These are phyloP conservation scores for Hypocryptadius cinnamomeus DNA, from an alignment of 2,113 vertebrate genomes.

Conservation along the genomic window DNA sequence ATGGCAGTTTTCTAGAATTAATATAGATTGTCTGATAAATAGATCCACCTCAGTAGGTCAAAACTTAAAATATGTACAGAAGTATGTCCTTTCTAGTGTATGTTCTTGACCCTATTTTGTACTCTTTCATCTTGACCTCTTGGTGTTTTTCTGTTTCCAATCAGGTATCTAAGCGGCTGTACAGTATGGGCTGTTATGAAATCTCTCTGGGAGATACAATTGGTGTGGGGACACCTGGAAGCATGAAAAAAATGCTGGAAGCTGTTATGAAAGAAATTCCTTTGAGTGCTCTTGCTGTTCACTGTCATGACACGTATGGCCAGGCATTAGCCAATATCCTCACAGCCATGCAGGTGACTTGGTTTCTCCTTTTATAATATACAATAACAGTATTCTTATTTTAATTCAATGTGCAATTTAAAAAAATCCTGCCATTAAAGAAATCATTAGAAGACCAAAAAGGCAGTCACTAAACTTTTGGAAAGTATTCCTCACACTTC, in stretches of 20 bases:
- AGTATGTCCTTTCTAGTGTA: not conserved
- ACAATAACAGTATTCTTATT: not conserved
- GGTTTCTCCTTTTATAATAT: not conserved
- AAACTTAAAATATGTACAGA: not conserved
- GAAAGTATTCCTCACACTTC: not conserved
- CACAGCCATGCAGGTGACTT: constrained; percentile 87
- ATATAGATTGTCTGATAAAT: not conserved
- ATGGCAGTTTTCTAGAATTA: not conserved
- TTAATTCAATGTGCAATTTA: not conserved
- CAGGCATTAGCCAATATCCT: constrained; percentile 93
- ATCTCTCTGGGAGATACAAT: constrained; percentile 90
- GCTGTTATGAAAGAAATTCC: constrained; percentile 87
- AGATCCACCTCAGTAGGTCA: not conserved
- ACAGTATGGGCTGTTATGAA: constrained; percentile 91
- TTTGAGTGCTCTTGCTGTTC: constrained; percentile 79
- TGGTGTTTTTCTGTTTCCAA: not conserved
- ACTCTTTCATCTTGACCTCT: not conserved
- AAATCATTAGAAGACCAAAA: not conserved
- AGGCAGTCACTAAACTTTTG: not conserved
- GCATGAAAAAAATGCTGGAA: constrained; percentile 85
- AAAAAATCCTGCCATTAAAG: not conserved
- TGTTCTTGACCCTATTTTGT: not conserved
- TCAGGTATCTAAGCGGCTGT: constrained; percentile 87
- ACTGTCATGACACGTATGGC: constrained; percentile 94
- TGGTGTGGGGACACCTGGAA: constrained; percentile 88